Evolutionary conservation across 2,797 vertebrate genomes (phyloP), one percentile per base, ranked within the genome.

Genomic region (Tragelaphus eurycerus): DNA sequence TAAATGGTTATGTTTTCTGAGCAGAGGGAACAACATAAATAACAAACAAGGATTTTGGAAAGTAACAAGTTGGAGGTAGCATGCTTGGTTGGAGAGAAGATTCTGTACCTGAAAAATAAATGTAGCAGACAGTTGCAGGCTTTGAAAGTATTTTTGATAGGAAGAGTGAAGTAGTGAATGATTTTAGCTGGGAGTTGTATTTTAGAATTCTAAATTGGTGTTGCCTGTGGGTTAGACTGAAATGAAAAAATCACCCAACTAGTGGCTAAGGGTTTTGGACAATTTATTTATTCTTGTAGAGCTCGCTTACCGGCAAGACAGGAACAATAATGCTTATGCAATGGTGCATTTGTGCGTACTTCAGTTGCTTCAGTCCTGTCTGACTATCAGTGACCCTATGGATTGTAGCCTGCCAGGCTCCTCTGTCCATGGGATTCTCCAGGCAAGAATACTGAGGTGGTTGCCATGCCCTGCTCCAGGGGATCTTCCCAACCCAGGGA

Each of bases 131-230:
- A 57, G 12, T 89, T 90, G 48, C 7, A 78, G 50, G 29, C 21
- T 93, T 97, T 96, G 48, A 71, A 95, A 17, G 46, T 92, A n/a
- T 23, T 25, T 78, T 86, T 93, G 89, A 86, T 54, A 86, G 62
- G 16, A 83, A 31, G 34, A 91, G 25, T 86, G 57, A 90, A 86
- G 74, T 74, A 50, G 16, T 84, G 4, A 90, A 91, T 81, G 27
- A 85, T 88, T 89, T 96, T 79, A 94, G 21, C 55, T 94, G 19
- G 60, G 29, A 76, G 43, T 71, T 83, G 31, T 71, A 59, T 48
- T 96, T 95, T 93, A 38, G 38, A 86, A 88, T 81, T 88, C 85
- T 91, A 86, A 78, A 59, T 71, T 88, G 19, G 48, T 59, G 15
- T 19, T 88, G 50, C 85, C 16, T 67, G 12, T 78, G 64, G 64